These are phyloP conservation scores for Pseudolycoriella hygida DNA, from an alignment of 2,888 invertebrate species.

Conservation along the genomic window DNA sequence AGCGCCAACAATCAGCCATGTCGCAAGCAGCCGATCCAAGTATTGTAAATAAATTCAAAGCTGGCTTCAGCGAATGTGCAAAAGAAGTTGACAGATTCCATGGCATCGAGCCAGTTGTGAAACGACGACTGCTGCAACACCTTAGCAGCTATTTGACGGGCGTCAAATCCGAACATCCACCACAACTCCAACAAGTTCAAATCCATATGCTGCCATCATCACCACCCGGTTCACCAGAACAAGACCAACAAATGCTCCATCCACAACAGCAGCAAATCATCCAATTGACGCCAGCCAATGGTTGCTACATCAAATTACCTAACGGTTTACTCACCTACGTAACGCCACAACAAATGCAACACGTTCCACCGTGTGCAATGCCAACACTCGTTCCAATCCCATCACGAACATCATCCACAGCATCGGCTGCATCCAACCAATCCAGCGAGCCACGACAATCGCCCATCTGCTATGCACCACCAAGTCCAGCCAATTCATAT, in stretches of 20 bases:
- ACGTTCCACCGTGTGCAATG: constrained; percentile 30
- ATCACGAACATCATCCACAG: constrained; percentile 52
- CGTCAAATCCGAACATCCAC: constrained; percentile 21
- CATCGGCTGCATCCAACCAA: constrained; percentile 44
- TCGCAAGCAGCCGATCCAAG: constrained; percentile 71
- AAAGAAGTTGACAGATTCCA: constrained; percentile 61
- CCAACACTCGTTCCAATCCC: constrained; percentile 60
- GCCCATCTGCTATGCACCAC: constrained; percentile 36
- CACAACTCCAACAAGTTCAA: constrained; percentile 28
- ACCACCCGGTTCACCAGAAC: constrained; percentile 26
- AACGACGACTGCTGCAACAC: constrained; percentile 57
- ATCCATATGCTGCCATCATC: constrained; percentile 38
- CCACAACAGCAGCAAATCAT: constrained; percentile 7
- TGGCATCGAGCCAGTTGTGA: constrained; percentile 53
- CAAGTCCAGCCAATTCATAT: constrained; percentile 31
- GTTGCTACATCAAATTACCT: constrained; percentile 34
- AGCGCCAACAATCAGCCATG: constrained; percentile 68
- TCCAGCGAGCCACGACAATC: constrained; percentile 22
- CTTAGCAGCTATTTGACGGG: constrained; percentile 48
- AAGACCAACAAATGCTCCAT: constrained; percentile 17
- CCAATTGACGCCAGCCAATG: constrained; percentile 8
- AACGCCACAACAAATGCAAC: constrained; percentile 40
- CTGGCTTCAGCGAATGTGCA: constrained; percentile 79
- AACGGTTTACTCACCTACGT: constrained; percentile 73
- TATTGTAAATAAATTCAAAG: constrained; percentile 66